Evolutionary conservation across 1,140 invertebrate genomes (phyloP).

Genomic region (Drosophila fuyamai): DNA sequence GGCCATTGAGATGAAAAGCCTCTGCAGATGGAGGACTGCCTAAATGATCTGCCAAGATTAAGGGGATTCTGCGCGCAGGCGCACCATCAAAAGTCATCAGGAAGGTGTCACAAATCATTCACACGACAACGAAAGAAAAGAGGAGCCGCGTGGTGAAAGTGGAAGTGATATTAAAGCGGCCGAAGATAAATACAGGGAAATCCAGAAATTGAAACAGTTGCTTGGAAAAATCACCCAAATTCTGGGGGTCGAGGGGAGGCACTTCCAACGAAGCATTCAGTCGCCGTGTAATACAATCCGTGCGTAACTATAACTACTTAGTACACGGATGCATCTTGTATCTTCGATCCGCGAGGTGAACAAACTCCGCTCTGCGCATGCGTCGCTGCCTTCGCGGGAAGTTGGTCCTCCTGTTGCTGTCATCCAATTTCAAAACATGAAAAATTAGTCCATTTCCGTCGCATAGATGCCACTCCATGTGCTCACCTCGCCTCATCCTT

Average conservation of each 20-base stretch:
- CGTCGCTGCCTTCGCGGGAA: conserved; percentile 32
- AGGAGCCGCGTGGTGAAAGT: conserved; percentile 42
- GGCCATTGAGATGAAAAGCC: conserved; percentile 21
- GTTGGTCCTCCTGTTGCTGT: conserved; percentile 51
- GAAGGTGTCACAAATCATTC: conserved; percentile 80
- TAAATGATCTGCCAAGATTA: conserved; percentile 24
- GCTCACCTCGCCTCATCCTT: conserved; percentile 35
- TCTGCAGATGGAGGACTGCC: conserved; percentile 8
- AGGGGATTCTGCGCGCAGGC: conserved; percentile 49
- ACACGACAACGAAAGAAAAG: conserved; percentile 22
- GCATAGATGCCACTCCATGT: conserved; percentile 25
- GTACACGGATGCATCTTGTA: conserved; percentile 46
- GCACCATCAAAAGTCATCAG: conserved; percentile 44
- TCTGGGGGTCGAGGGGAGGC: conserved; percentile 2
- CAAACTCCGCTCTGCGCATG: conserved; percentile 68
- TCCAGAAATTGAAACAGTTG: conserved; percentile 73
- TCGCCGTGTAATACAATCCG: conserved; percentile 74
- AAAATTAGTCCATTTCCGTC: conserved; percentile 70
- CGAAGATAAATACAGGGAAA: conserved; percentile 67
- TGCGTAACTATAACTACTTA: conserved; percentile 80
- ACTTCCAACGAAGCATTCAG: conserved; percentile 58
- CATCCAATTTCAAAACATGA: conserved; percentile 76
- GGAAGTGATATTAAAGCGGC: conserved; percentile 69
- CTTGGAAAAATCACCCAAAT: conserved; percentile 65
- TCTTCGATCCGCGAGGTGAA: conserved; percentile 63